Conservation (phyloP, 2,888 invertebrate species). For the Papilio protenor region DNA sequence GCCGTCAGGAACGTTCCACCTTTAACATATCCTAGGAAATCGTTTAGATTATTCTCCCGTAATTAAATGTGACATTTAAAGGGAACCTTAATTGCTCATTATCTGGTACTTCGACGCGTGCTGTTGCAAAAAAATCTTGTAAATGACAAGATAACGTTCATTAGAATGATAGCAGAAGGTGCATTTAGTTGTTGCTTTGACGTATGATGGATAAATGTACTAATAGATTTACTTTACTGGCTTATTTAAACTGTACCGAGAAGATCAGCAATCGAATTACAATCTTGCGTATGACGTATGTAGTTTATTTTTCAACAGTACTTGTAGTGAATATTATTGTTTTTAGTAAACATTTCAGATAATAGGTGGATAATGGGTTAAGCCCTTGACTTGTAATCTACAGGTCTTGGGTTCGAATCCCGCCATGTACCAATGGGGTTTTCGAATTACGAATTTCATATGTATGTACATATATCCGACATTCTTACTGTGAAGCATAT, state of each 20-base stretch:
- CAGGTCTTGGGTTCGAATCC: no score
- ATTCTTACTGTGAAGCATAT: no score
- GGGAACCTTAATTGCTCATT: constrained; percentile 55
- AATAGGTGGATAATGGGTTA: no score
- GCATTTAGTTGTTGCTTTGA: constrained; percentile 31
- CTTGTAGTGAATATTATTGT: no score
- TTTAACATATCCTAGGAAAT: constrained; percentile 45
- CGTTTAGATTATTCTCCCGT: constrained; percentile 46
- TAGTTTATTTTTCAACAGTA: no score
- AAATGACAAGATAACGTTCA: constrained; percentile 37
- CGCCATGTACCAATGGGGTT: no score
- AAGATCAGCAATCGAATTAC: background rate
- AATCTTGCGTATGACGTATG: no score
- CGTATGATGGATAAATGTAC: constrained; percentile 28
- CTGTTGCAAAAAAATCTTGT: constrained; percentile 44
- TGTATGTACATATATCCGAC: no score
- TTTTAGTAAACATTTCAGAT: no score
- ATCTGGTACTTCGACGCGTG: constrained; percentile 51
- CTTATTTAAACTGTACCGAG: background rate
- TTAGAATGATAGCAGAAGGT: constrained; percentile 30
- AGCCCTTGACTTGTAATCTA: no score
- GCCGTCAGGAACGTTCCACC: constrained; percentile 40
- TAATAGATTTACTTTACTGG: constrained; percentile 1
- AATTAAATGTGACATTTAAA: constrained; percentile 58
- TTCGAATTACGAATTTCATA: no score